These are phyloP conservation scores for Papilio helenus DNA, from an alignment of 1,140 invertebrate genomes.

Conservation along the genomic window DNA sequence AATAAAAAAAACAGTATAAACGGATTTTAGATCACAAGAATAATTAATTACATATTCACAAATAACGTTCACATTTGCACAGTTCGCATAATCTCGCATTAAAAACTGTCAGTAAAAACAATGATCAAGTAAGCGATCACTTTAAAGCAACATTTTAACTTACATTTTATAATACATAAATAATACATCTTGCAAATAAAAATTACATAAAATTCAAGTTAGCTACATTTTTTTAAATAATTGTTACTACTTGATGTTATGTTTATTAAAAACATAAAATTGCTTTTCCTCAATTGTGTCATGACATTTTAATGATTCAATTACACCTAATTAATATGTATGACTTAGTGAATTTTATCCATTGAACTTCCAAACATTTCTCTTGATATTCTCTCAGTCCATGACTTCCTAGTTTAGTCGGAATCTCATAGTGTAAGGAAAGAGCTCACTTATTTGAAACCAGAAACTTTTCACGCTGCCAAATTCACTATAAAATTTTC, in stretches of 20 bases:
- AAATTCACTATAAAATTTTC: slow-evolving; percentile 1
- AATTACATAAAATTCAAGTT: slow-evolving; percentile 81
- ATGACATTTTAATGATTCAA: slow-evolving; percentile 57
- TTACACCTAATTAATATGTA: slow-evolving; percentile 50
- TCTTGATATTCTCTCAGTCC: slow-evolving; percentile 60
- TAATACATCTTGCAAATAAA: slow-evolving; percentile 81
- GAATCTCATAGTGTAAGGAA: slow-evolving; percentile 43
- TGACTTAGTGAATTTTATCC: slow-evolving; percentile 53
- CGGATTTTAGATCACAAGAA: slow-evolving; percentile 82
- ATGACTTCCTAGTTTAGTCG: slow-evolving; percentile 58
- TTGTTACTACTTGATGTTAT: slow-evolving; percentile 72
- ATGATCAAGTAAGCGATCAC: slow-evolving; percentile 75
- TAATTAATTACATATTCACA: slow-evolving; percentile 84
- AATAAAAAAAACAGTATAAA: slow-evolving; percentile 83
- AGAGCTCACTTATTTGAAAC: neutral
- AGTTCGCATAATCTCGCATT: slow-evolving; percentile 72
- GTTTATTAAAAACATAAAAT: slow-evolving; percentile 52
- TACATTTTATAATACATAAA: slow-evolving; percentile 81
- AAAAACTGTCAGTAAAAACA: slow-evolving; percentile 75
- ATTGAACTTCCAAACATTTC: slow-evolving; percentile 34
- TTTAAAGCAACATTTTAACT: slow-evolving; percentile 82
- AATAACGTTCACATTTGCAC: slow-evolving; percentile 73
- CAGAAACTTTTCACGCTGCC: neutral
- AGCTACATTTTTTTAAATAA: slow-evolving; percentile 78
- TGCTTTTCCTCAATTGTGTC: slow-evolving; percentile 58